Evolutionary conservation across 2,113 vertebrate genomes (phyloP), one percentile per base, ranked within the genome.

Genomic region (Synchiropus splendidus): DNA sequence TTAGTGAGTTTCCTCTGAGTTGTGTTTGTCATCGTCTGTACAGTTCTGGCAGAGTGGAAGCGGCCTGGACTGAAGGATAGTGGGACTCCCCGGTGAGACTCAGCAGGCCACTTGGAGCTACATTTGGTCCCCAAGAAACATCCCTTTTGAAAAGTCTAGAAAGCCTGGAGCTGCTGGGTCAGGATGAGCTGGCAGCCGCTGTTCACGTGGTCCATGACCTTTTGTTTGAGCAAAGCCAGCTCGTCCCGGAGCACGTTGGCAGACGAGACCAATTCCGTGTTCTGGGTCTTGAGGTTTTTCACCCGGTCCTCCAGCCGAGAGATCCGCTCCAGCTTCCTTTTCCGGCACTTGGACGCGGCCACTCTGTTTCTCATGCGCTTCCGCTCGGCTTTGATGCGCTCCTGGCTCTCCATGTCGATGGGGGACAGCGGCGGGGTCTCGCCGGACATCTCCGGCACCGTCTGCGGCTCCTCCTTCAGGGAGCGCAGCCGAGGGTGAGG

Each of bases 191-290:
- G 92, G 77, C 94, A 98, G 74, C 94, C 94, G 69, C 93, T 97
- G 83, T 95, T 97, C 61, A 98, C 92, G 74, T 98, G 94, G 82
- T 98, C 96, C 93, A 98, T 96, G 81, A 98, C 92, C 86, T 97
- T 94, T 73, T 97, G 94, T 74, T 97, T 93, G 69, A 98, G 92
- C 83, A 95, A 89, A 47, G 92, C 90, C 80, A 98, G 91, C 84
- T 98, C 92, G 81, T 98, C 94, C 77, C 94, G 87, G 43, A 98
- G 92, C 83, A 92, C 85, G 71, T 95, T 94, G 68, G 94, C 94
- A 10, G 93, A 93, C 66, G 93, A 92, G 62, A 93, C 88, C 83
- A 98, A 74, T 75, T 98, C 94, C 42, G 92, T 92, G 89, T 98
- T 94, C 79, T 97, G 92, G 45, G 80, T 90, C 85, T 95, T 95